Conservation (phyloP, 2,888 invertebrate species). For the Drosophila maculinotata region DNA sequence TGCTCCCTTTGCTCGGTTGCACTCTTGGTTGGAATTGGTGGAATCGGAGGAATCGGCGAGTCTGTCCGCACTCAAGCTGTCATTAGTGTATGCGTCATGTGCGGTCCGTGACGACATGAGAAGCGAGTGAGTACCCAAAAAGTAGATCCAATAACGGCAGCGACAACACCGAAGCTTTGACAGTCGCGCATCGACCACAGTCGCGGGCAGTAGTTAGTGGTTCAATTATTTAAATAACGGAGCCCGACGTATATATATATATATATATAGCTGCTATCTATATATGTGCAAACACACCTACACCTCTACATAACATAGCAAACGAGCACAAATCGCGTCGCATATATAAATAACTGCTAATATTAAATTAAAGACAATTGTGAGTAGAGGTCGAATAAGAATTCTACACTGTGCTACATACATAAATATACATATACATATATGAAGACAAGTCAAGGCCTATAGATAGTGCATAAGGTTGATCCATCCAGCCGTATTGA, state of each 20-base stretch:
- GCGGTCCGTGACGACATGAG: constrained; percentile 60
- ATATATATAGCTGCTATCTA: constrained; percentile 22
- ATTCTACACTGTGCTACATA: constrained; percentile 9
- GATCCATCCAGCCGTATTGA: constrained; percentile 10
- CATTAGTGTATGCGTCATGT: constrained; percentile 67
- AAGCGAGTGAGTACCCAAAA: constrained; percentile 14
- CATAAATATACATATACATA: no score
- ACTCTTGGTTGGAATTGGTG: constrained; percentile 8
- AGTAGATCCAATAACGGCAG: constrained; percentile 45
- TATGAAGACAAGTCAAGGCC: constrained; percentile 28
- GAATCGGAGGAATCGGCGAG: no score
- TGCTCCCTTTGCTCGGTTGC: constrained; percentile 15
- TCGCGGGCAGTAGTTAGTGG: constrained; percentile 58
- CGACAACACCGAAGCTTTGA: constrained; percentile 38
- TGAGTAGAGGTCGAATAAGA: constrained; percentile 63
- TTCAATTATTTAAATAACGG: constrained; percentile 51
- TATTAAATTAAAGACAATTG: constrained; percentile 79
- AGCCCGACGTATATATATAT: constrained; percentile 19
- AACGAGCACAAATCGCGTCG: neutral
- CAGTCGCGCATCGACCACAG: constrained; percentile 69
- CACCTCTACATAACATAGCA: no score
- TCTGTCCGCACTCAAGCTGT: constrained; percentile 20
- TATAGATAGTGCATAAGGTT: constrained; percentile 8
- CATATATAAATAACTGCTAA: constrained; percentile 33
- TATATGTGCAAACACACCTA: constrained; percentile 33